A percentile compares a stretch with the other conserved stretches of the same genome.
Conservation (phyloP, 2,797 vertebrate genomes). For the Acanthiza pusilla region DNA sequence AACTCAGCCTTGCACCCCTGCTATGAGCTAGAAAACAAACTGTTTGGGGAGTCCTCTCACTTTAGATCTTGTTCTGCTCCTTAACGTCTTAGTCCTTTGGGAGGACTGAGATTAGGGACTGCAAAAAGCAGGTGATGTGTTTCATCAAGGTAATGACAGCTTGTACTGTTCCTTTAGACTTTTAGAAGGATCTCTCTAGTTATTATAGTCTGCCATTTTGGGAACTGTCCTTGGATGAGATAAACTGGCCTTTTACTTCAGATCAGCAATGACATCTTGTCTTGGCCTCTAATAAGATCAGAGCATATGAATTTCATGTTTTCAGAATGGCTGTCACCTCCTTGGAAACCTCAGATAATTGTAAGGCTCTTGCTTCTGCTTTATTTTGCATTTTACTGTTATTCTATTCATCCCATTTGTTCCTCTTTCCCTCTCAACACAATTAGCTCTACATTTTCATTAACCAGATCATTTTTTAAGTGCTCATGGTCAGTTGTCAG, state of each 20-base stretch:
- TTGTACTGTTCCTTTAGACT: neutral
- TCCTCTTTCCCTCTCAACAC: neutral
- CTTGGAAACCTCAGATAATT: conserved; percentile 37
- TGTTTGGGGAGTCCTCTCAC: neutral
- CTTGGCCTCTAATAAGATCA: conserved; percentile 32
- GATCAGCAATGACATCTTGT: conserved; percentile 20
- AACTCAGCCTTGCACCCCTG: neutral
- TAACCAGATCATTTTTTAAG: neutral
- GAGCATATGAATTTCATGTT: conserved; percentile 13
- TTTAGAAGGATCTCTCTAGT: neutral
- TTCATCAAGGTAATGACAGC: neutral
- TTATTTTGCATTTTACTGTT: conserved; percentile 34
- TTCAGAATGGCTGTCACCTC: conserved; percentile 24
- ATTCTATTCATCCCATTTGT: neutral
- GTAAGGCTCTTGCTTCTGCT: neutral
- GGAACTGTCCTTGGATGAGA: neutral
- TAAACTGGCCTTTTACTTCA: conserved; percentile 42
- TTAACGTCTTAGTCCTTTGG: neutral
- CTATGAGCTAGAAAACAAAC: neutral
- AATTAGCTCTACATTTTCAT: conserved; percentile 17
- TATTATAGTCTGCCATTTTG: neutral
- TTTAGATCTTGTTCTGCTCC: neutral
- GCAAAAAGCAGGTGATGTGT: neutral
- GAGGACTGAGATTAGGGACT: neutral
- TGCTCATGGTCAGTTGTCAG: neutral